Evolutionary conservation across 2,888 invertebrate genomes (phyloP).

Genomic region (Lochmaea capreae): DNA sequence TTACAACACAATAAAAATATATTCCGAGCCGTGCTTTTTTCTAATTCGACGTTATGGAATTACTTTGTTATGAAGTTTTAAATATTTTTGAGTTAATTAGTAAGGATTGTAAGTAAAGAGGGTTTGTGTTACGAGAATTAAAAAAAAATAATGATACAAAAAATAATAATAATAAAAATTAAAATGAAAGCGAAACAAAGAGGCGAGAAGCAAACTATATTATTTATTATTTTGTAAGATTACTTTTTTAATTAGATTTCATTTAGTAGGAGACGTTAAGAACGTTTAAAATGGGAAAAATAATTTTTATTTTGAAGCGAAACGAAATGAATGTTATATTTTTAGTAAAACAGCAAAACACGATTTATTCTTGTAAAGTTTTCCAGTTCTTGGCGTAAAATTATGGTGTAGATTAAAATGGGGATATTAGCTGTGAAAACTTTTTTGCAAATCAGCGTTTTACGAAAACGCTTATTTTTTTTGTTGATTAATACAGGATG

Average conservation of each 20-base stretch:
- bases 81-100: slow-evolving; percentile 55
- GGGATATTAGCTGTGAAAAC: slow-evolving; percentile 1
- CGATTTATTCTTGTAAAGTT: slow-evolving; percentile 30
- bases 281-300: slow-evolving; percentile 4
- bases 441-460: not conserved
- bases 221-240: slow-evolving; percentile 52
- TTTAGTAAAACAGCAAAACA: slow-evolving; percentile 23
- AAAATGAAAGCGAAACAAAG: not conserved
- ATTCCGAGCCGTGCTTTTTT: slow-evolving; percentile 43
- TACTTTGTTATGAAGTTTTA: slow-evolving; percentile 48
- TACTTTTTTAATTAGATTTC: slow-evolving; percentile 55
- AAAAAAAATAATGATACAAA: slow-evolving; percentile 19
- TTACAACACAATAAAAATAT: slow-evolving; percentile 47
- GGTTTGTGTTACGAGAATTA: slow-evolving; percentile 47
- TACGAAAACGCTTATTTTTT: not conserved
- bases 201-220: slow-evolving; percentile 48
- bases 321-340: slow-evolving; percentile 11
- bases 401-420: slow-evolving; percentile 4
- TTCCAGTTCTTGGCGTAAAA: not conserved
- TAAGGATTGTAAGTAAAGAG: slow-evolving; percentile 50
- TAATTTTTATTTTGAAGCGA: slow-evolving; percentile 6
- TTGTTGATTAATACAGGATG: not conserved
- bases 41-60: slow-evolving; percentile 43
- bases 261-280: slow-evolving; percentile 31
- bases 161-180: not conserved